A percentile compares a stretch with the other conserved stretches of the same genome.
These are phyloP conservation scores for Damaliscus lunatus DNA, from an alignment of 2,113 vertebrate genomes.

Conservation along the genomic window DNA sequence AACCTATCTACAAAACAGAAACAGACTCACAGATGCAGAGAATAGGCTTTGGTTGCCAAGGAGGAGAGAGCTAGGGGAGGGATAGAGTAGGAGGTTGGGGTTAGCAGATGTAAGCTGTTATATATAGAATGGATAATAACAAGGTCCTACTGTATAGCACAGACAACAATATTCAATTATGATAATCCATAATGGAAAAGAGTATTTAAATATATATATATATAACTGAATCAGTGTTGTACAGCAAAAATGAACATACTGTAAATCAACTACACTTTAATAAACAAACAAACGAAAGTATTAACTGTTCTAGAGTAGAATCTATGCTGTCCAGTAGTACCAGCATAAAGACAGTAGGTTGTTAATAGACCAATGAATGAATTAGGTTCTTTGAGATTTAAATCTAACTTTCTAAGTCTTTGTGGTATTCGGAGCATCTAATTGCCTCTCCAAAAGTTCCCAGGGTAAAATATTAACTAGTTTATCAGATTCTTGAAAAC, in stretches of 20 bases:
- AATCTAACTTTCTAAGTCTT: not conserved
- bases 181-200: not conserved
- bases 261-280: not conserved
- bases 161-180: not conserved
- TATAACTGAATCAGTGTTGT: not conserved
- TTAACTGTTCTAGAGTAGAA: not conserved
- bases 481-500: not conserved
- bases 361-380: not conserved
- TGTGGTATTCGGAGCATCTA: not conserved
- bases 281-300: not conserved
- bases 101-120: not conserved
- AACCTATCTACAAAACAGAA: not conserved
- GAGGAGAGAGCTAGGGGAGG: not conserved
- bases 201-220: not conserved
- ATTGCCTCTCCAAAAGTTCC: not conserved
- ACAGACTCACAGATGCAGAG: not conserved
- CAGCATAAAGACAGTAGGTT: not conserved
- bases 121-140: not conserved
- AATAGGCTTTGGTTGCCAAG: not conserved
- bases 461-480: not conserved
- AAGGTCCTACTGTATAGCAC: not conserved
- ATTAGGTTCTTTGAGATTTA: not conserved
- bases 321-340: not conserved
- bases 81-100: not conserved
- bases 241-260: not conserved